Conservation (phyloP, 2,888 invertebrate species). For the Didymodactylos carnosus region DNA sequence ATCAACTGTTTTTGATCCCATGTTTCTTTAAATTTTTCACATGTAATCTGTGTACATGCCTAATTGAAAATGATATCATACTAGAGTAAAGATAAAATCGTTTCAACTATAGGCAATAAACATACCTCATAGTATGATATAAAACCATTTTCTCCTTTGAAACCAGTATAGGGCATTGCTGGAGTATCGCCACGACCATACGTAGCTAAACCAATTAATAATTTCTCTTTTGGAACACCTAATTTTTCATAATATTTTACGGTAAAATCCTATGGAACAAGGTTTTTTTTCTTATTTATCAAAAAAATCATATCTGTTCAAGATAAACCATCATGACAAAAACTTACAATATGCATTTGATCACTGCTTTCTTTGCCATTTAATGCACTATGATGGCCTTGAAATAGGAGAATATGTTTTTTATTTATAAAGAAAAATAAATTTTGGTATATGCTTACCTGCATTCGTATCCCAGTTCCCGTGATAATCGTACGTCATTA, state of each 20-base stretch:
- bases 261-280: constrained; percentile 8
- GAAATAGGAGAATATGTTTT: too few relatives aligned
- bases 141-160: constrained; percentile 56
- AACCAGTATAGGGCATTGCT: constrained; percentile 10
- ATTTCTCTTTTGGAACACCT: constrained; percentile 13
- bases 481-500: constrained; percentile 15
- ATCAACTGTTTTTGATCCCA: constrained; percentile 36
- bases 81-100: background rate
- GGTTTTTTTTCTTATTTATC: too few relatives aligned
- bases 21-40: constrained; percentile 16
- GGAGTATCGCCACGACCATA: constrained; percentile 15
- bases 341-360: background rate
- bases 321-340: too few relatives aligned
- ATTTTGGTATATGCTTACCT: too few relatives aligned
- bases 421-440: too few relatives aligned
- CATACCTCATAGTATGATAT: constrained; percentile 70
- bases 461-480: constrained; percentile 13
- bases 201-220: constrained; percentile 14
- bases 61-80: background rate
- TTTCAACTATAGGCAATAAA: background rate
- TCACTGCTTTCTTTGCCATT: constrained; percentile 4
- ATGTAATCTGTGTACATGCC: constrained; percentile 15
- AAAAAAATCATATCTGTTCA: too few relatives aligned
- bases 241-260: constrained; percentile 14
- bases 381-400: constrained; percentile 10